Conservation (phyloP, 2,797 vertebrate species). For the Perodicticus potto region DNA sequence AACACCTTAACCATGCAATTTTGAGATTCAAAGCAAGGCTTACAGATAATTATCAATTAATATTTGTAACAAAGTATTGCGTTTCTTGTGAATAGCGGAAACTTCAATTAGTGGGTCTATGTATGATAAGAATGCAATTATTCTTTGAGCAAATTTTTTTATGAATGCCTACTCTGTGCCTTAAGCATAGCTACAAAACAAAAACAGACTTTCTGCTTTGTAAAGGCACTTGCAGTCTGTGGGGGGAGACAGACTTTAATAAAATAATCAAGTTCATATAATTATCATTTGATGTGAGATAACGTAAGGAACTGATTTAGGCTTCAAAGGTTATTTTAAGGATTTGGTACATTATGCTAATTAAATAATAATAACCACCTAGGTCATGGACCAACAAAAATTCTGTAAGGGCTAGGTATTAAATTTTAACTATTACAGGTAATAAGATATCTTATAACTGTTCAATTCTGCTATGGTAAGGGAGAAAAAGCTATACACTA, state of each 20-base stretch:
- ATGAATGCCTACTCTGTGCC: background rate
- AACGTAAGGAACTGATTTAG: background rate
- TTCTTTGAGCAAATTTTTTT: background rate
- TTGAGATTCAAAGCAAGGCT: background rate
- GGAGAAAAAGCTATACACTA: background rate
- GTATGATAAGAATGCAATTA: background rate
- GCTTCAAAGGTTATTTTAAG: background rate
- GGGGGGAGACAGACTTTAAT: background rate
- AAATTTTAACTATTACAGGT: background rate
- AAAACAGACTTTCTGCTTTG: background rate
- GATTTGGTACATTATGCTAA: background rate
- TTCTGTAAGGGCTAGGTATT: background rate
- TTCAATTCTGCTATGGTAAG: background rate
- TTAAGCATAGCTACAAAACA: background rate
- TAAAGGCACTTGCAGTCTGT: background rate
- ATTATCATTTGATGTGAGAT: background rate
- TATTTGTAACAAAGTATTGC: constrained; percentile 25
- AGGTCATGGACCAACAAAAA: background rate
- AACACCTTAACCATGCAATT: background rate
- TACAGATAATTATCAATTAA: background rate
- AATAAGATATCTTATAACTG: background rate
- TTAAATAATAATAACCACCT: background rate
- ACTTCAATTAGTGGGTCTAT: constrained; percentile 1
- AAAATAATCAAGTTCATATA: background rate
- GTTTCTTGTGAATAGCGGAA: background rate